Percentiles rank a stretch among this genome's conserved stretches.
Evolutionary conservation across 2,888 invertebrate genomes (phyloP).

Genomic region (Synergus laeviventris): DNA sequence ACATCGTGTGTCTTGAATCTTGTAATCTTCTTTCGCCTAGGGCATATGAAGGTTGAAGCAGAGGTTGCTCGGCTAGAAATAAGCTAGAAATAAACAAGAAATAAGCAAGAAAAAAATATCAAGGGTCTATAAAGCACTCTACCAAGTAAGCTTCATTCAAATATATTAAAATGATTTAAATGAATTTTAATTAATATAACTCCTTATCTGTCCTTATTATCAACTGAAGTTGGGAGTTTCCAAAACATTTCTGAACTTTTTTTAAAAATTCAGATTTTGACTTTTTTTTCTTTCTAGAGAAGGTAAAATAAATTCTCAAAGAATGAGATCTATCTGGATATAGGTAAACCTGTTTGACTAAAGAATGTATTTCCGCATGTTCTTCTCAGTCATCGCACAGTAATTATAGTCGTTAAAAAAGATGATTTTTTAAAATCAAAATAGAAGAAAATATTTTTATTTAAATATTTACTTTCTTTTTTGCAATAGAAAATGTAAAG

Average conservation of each 20-base stretch:
- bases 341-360: not conserved
- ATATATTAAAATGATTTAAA: too few relatives aligned
- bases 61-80: not conserved
- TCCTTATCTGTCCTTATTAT: too few relatives aligned
- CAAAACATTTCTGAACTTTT: too few relatives aligned
- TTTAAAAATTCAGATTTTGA: not conserved
- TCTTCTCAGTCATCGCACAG: too few relatives aligned
- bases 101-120: not conserved
- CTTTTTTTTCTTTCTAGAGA: not conserved
- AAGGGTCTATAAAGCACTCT: not conserved
- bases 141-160: not conserved
- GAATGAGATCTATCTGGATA: not conserved
- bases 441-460: too few relatives aligned
- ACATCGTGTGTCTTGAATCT: slow-evolving; percentile 14
- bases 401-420: too few relatives aligned
- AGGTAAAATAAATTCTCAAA: not conserved
- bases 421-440: too few relatives aligned
- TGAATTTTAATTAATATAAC: too few relatives aligned
- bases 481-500: too few relatives aligned
- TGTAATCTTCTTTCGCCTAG: not conserved
- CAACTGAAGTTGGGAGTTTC: too few relatives aligned
- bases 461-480: too few relatives aligned
- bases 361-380: not conserved
- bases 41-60: slow-evolving; percentile 4
- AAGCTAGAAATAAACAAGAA: not conserved